These are phyloP conservation scores for Napeogenes sylphis DNA, from an alignment of 2,888 invertebrate species.

Conservation along the genomic window DNA sequence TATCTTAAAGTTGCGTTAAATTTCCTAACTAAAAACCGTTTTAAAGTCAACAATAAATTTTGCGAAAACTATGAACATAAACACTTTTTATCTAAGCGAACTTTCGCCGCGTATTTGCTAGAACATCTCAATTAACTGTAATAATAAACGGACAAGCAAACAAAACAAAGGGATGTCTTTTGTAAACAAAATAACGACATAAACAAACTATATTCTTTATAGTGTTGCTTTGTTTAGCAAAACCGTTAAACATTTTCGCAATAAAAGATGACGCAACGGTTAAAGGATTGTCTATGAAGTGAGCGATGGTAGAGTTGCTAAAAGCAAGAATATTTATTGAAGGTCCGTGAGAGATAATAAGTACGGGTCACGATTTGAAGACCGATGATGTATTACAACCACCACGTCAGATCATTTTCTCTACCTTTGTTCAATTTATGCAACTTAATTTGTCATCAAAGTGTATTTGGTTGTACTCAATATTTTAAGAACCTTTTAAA, in stretches of 20 bases:
- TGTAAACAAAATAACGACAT: slow-evolving; percentile 50
- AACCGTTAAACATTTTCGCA: slow-evolving; percentile 51
- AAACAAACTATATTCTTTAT: slow-evolving; percentile 50
- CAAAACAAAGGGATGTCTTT: slow-evolving; percentile 56
- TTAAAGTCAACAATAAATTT: slow-evolving; percentile 33
- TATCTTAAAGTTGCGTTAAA: slow-evolving; percentile 8
- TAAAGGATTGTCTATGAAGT: slow-evolving; percentile 23
- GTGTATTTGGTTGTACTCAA: no score
- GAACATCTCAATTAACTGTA: slow-evolving; percentile 43
- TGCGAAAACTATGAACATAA: slow-evolving; percentile 37
- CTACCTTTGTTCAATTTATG: neutral
- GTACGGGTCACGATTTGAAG: slow-evolving; percentile 5
- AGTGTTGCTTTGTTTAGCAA: slow-evolving; percentile 44
- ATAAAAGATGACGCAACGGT: slow-evolving; percentile 53
- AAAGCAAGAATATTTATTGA: slow-evolving; percentile 6
- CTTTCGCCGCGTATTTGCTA: slow-evolving; percentile 34
- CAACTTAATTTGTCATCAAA: neutral
- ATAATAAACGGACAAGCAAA: slow-evolving; percentile 43
- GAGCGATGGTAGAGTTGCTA: neutral
- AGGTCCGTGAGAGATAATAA: slow-evolving; percentile 8
- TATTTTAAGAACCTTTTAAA: no score
- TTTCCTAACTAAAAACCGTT: slow-evolving; percentile 15
- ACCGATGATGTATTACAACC: slow-evolving; percentile 3
- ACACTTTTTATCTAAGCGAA: slow-evolving; percentile 34
- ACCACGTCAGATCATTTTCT: slow-evolving; percentile 5